Evolutionary conservation across 2,797 vertebrate genomes (phyloP), one percentile per base, ranked within the genome.

Genomic region (Hydrophis major): DNA sequence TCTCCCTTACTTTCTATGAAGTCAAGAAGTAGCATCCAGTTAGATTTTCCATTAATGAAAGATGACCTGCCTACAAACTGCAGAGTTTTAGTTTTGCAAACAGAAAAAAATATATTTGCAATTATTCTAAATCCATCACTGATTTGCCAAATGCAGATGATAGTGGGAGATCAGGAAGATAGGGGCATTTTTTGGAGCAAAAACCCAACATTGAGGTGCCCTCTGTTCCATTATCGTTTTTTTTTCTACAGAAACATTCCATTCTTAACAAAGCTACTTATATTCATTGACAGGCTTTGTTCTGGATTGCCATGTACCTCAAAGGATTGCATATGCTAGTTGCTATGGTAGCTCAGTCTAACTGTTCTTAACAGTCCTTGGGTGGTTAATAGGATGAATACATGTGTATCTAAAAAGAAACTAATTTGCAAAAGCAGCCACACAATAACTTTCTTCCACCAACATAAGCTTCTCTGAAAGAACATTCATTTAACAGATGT

Each of bases 341-440:
- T 96, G 92, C 96, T 94, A 96, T 97, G 96, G 89, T 96, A 89
- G 93, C 95, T 87, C 50, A 91, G 78, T 28, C 93, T 60, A 32
- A 66, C 92, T 88, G 90, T 89, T 28, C 42, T 90, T 22, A 42
- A 69, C n/a, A 88, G 37, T 90, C 89, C 89, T 93, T 60, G 88
- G 61, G 90, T 88, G 90, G 92, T 91, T 42, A 94, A 88, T 92
- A 83, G 61, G 27, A 78, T 53, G 60, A 92, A 94, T 27, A 88
- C 60, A 37, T 91, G 16, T 10, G 27, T 63, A 61, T 87, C 92
- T 63, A 89, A 95, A 90, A 87, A 37, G 55, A 92, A 55, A 69
- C 88, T 88, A 57, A 25, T 95, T 94, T 95, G 69, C 89, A 90
- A 92, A 94, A 89, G 42, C 32, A 93, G 92, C 69, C 60, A 92